These are phyloP conservation scores for Otus scops DNA, from an alignment of 2,797 vertebrate genomes.

Conservation along the genomic window DNA sequence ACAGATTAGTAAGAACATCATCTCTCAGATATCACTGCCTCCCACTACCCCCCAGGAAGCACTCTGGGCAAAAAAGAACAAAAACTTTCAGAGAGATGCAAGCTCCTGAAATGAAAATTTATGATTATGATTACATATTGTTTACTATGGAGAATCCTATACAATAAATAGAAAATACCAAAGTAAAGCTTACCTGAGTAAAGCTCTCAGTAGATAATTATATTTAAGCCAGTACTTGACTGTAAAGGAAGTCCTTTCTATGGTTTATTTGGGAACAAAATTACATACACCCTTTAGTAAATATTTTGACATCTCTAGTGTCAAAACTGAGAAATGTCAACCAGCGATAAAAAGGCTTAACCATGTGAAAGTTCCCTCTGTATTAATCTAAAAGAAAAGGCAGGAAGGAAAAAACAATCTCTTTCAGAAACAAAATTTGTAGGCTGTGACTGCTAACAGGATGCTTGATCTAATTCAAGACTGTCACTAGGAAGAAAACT, in stretches of 20 bases:
- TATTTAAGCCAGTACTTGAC: neutral
- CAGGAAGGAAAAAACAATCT: constrained; percentile 49
- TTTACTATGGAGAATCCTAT: neutral
- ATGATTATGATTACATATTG: neutral
- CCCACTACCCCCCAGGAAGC: neutral
- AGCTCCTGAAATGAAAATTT: neutral
- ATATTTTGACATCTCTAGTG: constrained; percentile 9
- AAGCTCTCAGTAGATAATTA: neutral
- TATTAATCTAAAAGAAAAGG: neutral
- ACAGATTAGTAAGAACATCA: neutral
- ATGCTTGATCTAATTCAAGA: constrained; percentile 25
- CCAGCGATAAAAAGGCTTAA: neutral
- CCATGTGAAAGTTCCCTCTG: neutral
- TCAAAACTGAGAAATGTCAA: neutral
- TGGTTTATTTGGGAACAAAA: neutral
- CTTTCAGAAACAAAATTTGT: neutral
- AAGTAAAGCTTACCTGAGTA: neutral
- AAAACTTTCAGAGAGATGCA: neutral
- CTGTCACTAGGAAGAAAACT: neutral
- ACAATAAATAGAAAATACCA: neutral
- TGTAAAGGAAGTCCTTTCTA: neutral
- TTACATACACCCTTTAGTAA: neutral
- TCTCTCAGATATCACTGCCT: neutral
- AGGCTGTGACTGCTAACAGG: constrained; percentile 21
- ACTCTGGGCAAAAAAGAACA: neutral